Evolutionary conservation across 2,113 vertebrate genomes (phyloP).

Genomic region (Columba janthina): DNA sequence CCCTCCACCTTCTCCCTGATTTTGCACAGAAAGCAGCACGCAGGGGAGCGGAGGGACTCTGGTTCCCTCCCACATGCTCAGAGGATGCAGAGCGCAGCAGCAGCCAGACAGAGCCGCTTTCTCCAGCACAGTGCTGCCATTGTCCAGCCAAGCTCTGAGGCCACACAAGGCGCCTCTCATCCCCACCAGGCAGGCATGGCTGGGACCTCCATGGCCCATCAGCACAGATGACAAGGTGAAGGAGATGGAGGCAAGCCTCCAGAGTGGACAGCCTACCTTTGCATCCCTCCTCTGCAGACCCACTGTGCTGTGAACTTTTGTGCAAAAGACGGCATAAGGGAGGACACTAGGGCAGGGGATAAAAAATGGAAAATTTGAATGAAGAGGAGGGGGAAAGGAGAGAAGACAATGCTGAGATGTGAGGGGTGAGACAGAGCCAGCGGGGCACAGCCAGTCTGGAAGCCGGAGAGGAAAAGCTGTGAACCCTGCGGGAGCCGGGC

Average conservation of each 20-base stretch:
- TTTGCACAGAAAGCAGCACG: fast-evolving
- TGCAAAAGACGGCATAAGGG: not conserved
- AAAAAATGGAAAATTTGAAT: not conserved
- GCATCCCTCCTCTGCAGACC: fast-evolving
- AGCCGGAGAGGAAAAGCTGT: not conserved
- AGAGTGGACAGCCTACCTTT: not conserved
- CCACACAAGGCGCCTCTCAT: not conserved
- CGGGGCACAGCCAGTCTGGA: not conserved
- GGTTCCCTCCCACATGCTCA: not conserved
- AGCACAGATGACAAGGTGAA: not conserved
- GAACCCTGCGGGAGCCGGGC: not conserved
- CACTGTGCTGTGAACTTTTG: not conserved
- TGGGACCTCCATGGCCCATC: not conserved
- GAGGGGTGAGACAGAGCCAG: not conserved
- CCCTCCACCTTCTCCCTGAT: not conserved
- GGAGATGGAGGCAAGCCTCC: not conserved
- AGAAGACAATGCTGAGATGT: fast-evolving
- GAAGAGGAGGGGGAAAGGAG: not conserved
- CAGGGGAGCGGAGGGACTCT: not conserved
- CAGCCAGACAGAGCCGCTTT: not conserved
- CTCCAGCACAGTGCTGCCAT: constrained; percentile 15
- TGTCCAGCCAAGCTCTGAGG: not conserved
- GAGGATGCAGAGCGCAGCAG: fast-evolving
- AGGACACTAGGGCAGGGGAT: not conserved
- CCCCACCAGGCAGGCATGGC: not conserved